Percentiles rank a stretch among this genome's conserved stretches.
These are phyloP conservation scores for Lasioglossum figueresi DNA, from an alignment of 2,888 invertebrate species.

Conservation along the genomic window DNA sequence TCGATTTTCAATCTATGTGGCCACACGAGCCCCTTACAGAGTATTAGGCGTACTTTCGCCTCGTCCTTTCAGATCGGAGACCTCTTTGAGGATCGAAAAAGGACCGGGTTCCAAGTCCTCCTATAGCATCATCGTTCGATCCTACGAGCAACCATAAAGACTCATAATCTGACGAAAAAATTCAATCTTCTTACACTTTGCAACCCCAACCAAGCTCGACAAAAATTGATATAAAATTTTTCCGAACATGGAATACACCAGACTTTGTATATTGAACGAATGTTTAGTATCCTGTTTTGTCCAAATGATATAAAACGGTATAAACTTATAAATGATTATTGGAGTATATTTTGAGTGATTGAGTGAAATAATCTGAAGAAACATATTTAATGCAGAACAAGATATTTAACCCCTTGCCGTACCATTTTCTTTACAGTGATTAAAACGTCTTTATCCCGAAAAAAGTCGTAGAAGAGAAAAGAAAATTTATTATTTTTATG, in stretches of 20 bases:
- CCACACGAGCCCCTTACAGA: conserved; percentile 7
- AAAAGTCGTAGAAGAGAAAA: too few relatives aligned
- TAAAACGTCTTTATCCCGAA: too few relatives aligned
- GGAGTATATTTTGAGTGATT: too few relatives aligned
- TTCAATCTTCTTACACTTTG: not conserved
- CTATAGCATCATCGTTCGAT: not conserved
- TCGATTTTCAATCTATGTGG: conserved; percentile 26
- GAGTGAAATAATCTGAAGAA: too few relatives aligned
- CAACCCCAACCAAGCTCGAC: not conserved
- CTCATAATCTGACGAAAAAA: not conserved
- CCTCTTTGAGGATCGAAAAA: not conserved
- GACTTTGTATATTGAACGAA: too few relatives aligned
- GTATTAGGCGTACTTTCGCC: conserved; percentile 32
- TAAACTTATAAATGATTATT: too few relatives aligned
- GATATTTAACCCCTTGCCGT: too few relatives aligned
- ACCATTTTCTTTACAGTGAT: too few relatives aligned
- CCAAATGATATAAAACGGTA: too few relatives aligned
- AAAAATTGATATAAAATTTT: not conserved
- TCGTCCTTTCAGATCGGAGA: not conserved
- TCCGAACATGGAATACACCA: not conserved
- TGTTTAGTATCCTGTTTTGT: too few relatives aligned
- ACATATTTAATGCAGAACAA: too few relatives aligned
- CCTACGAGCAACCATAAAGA: not conserved
- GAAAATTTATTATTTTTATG: too few relatives aligned
- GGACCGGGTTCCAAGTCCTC: not conserved